A percentile compares a stretch with the other conserved stretches of the same genome.
phyloP scores from a whole-genome alignment of 2,797 vertebrate species.

The Sebastes melanostomus region DNA sequence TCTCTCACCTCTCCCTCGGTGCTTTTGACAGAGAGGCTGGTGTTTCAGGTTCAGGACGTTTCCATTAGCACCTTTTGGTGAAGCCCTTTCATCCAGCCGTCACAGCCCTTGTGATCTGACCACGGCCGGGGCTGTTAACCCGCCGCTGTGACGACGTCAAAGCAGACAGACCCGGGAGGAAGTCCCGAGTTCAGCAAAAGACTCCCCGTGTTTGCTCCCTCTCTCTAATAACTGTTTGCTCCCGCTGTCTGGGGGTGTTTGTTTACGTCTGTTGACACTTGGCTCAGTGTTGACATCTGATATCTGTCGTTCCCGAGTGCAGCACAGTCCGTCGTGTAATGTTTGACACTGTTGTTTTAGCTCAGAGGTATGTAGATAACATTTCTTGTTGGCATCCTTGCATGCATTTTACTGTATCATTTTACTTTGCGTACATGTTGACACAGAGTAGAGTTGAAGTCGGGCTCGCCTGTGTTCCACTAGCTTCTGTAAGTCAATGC shows the following conservation, averaged over 20 bases:
- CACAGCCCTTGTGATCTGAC: slow-evolving; percentile 55
- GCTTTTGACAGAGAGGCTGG: slow-evolving; percentile 33
- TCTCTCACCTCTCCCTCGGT: slow-evolving; percentile 18
- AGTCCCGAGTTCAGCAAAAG: slow-evolving; percentile 40
- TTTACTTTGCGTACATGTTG: slow-evolving; percentile 15
- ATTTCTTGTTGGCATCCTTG: background rate
- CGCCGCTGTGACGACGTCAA: slow-evolving; percentile 26
- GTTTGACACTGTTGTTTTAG: slow-evolving; percentile 14
- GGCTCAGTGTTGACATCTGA: slow-evolving; percentile 33
- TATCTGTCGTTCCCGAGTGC: slow-evolving; percentile 4
- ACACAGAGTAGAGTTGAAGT: background rate
- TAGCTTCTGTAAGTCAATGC: background rate
- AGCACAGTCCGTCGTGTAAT: background rate
- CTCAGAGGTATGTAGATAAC: background rate
- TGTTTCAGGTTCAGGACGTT: slow-evolving; percentile 58
- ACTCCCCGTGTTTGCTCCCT: slow-evolving; percentile 8
- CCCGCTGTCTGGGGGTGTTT: slow-evolving; percentile 51
- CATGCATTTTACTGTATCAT: background rate
- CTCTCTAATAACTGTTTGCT: slow-evolving; percentile 52
- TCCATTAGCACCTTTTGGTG: slow-evolving; percentile 75
- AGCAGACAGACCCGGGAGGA: slow-evolving; percentile 39
- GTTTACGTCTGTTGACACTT: slow-evolving; percentile 60
- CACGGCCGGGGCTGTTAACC: slow-evolving; percentile 51
- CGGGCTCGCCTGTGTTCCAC: background rate
- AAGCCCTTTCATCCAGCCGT: slow-evolving; percentile 63